Percentiles rank a stretch among this genome's conserved stretches.
Evolutionary conservation across 1,140 invertebrate species (phyloP).

Genomic region (Drosophila lacertosa): DNA sequence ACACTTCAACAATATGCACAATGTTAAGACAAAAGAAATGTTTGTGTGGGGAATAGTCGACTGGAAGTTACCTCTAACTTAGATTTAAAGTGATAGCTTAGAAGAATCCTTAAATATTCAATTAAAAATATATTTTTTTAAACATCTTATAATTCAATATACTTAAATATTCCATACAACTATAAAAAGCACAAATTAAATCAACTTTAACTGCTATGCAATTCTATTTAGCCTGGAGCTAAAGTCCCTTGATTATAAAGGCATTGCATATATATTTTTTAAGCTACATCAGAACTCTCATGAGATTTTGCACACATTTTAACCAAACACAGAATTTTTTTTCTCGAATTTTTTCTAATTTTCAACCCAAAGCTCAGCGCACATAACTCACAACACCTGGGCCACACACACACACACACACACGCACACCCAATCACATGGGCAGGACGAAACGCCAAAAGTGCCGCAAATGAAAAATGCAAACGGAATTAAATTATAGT

Average conservation of each 20-base stretch:
- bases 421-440: slow-evolving; percentile 7
- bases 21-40: too few species aligned
- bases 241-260: slow-evolving; percentile 16
- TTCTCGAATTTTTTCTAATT: slow-evolving; percentile 66
- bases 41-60: too few species aligned
- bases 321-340: slow-evolving; percentile 36
- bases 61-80: too few species aligned
- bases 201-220: not conserved
- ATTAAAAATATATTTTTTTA: too few species aligned
- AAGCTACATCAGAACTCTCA: slow-evolving; percentile 42
- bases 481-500: slow-evolving; percentile 81
- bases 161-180: too few species aligned
- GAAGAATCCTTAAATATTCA: too few species aligned
- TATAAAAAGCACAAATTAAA: too few species aligned
- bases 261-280: slow-evolving; percentile 25
- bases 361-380: slow-evolving; percentile 68
- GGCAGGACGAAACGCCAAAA: slow-evolving; percentile 66
- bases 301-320: slow-evolving; percentile 58
- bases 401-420: slow-evolving; percentile 7
- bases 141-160: too few species aligned
- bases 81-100: too few species aligned
- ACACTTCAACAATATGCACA: too few species aligned
- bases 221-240: not conserved
- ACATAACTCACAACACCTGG: slow-evolving; percentile 79
- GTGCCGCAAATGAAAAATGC: slow-evolving; percentile 82